Evolutionary conservation across 2,888 invertebrate genomes (phyloP), one percentile per base, ranked within the genome.

Genomic region (Caenorhabditis sp.): DNA sequence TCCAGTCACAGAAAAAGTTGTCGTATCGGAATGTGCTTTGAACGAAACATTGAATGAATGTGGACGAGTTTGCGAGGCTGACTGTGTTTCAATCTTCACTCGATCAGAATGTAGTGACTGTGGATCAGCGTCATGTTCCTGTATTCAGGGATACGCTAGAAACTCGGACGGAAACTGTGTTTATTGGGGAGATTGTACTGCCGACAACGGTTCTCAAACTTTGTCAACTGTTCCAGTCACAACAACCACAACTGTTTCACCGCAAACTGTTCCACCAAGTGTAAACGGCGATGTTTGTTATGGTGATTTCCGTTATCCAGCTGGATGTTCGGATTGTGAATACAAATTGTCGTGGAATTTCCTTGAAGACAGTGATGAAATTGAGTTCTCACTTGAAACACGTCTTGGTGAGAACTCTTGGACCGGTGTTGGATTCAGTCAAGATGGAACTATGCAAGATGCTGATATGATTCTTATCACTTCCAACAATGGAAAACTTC

Each of bases 351-450:
- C 78, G 0, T 87, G 87, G 87, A 83, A 79, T 69, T 87, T 82
- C 61, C 60, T 81, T 24, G 84, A 83, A 17, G 83, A 87, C 6
- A 69, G 70, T 0, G 87, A 87, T 51, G 83, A 86, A 57, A 79
- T 88, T 55, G 87, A 88, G 58, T 88, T 88, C 77, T 81, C 83
- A 1, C 62, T 88, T 19, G 86, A 87, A 60, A 87, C 88, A 0
- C 81, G 80, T 21, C 67, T 83, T 17, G 64, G 77, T 23, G 76
- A 69, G n/a, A 83, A 82, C 69, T 81, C 78, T 43, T 88, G 88
- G 88, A 85, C 83, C 31, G 88, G 87, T 36, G 79, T 88, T 21
- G 88, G 85, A 58, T 84, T 87, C 78, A 79, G 79, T 21, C 61
- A 66, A 8, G 79, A 81, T 26, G 86, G 86, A 62, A 78, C 78